phyloP scores from a whole-genome alignment of 2,797 vertebrate species.

The Apogon talboti region DNA sequence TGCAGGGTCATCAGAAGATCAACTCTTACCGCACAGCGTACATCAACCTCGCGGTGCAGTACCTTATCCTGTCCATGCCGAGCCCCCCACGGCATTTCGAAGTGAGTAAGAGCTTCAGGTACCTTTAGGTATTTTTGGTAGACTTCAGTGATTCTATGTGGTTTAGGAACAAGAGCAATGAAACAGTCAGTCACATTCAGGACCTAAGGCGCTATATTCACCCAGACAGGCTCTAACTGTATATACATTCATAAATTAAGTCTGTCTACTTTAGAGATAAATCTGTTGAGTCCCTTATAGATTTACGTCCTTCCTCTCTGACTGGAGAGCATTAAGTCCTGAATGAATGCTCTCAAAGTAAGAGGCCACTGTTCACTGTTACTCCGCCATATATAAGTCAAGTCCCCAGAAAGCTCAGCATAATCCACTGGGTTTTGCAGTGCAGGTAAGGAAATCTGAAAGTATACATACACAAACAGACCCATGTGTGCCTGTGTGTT shows the following conservation, averaged over 20 bases:
- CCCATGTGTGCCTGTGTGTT: slow-evolving; percentile 54
- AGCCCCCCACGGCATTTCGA: slow-evolving; percentile 43
- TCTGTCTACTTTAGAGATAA: slow-evolving; percentile 61
- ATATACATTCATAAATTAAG: slow-evolving; percentile 54
- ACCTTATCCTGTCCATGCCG: slow-evolving; percentile 73
- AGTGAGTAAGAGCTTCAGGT: slow-evolving; percentile 79
- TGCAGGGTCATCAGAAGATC: slow-evolving; percentile 74
- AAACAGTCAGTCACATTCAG: no score
- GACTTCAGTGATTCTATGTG: background rate
- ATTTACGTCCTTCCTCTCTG: slow-evolving; percentile 50
- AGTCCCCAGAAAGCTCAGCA: slow-evolving; percentile 56
- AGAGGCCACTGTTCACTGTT: slow-evolving; percentile 40
- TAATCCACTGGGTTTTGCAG: slow-evolving; percentile 62
- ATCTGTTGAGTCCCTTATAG: slow-evolving; percentile 52
- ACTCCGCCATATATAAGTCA: slow-evolving; percentile 42
- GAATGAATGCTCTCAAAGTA: slow-evolving; percentile 66
- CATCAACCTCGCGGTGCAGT: slow-evolving; percentile 78
- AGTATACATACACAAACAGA: slow-evolving; percentile 39
- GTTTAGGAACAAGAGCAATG: no score
- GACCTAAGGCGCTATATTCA: slow-evolving; percentile 32
- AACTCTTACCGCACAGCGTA: slow-evolving; percentile 81
- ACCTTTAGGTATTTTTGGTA: slow-evolving; percentile 17
- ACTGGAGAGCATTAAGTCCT: slow-evolving; percentile 63
- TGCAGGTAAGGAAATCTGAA: slow-evolving; percentile 45
- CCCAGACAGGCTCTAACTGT: slow-evolving; percentile 62